Evolutionary conservation across 2,113 vertebrate species (phyloP).

Genomic region (Actenoides lindsayi): DNA sequence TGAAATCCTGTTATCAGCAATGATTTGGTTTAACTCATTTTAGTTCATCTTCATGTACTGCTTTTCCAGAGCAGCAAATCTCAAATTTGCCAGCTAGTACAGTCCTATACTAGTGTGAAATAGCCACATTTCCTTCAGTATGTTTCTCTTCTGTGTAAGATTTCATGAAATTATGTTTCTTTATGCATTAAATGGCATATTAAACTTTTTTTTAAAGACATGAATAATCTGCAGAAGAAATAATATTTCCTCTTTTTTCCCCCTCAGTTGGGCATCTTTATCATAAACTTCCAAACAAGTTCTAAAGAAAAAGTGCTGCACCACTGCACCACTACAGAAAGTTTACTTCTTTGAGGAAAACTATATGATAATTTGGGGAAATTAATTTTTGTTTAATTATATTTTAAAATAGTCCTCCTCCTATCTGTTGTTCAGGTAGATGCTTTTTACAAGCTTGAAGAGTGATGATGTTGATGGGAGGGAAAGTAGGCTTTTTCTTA

Average conservation of each 20-base stretch:
- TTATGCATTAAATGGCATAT: background rate
- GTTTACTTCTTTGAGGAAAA: background rate
- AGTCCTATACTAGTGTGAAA: slow-evolving; percentile 3
- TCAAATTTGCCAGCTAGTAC: background rate
- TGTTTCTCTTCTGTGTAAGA: background rate
- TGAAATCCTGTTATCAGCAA: slow-evolving; percentile 14
- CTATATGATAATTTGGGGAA: background rate
- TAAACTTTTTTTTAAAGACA: background rate
- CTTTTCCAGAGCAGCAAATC: background rate
- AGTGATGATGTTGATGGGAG: background rate
- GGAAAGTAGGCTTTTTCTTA: background rate
- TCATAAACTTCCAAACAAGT: background rate
- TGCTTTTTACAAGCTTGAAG: background rate
- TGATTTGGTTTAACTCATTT: background rate
- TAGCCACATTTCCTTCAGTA: background rate
- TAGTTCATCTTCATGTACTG: background rate
- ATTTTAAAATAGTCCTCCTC: background rate
- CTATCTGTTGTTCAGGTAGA: background rate
- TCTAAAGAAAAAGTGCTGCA: background rate
- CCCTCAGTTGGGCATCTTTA: background rate
- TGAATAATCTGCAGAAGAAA: background rate
- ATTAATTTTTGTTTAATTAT: background rate
- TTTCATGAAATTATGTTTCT: background rate
- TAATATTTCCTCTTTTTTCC: background rate
- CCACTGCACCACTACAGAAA: background rate